Evolutionary conservation across 2,888 invertebrate genomes (phyloP), one percentile per base, ranked within the genome.

Genomic region (Heteromyza rotundicornis): DNA sequence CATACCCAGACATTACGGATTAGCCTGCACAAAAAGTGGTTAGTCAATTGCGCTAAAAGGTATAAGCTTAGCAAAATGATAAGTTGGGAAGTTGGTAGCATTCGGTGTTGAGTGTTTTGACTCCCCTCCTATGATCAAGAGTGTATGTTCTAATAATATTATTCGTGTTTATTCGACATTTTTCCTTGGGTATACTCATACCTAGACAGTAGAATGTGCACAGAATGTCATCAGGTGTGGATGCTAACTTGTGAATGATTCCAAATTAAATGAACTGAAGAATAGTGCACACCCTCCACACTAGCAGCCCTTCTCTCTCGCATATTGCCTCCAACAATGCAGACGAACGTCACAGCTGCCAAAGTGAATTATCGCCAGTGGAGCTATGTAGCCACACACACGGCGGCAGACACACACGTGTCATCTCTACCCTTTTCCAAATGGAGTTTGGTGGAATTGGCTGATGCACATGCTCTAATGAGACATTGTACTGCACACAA

Each of bases 311-410:
- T 3, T 40, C 40, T 40, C 40, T n/a, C n/a, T n/a, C 3, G n/a
- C 8, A 40, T 27, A 27, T 27, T 27, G 7, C 27, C 27, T 5
- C 27, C 27, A 47, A 47, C 47, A 47, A 47, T 19, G 47, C n/a
- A 32, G 54, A 19, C 14, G 36, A 35, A 35, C 19, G 35, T 7
- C 40, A n/a, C 44, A 56, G 56, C 55, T 56, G 56, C 56, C 56
- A 56, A 56, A 56, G 56, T 56, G 56, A 56, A 56, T 56, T 56
- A 56, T 56, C 44, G 47, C 56, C 24, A 14, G 44, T 16, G 20
- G n/a, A 56, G 47, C 24, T 20, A 55, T n/a, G 8, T n/a, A 40
- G 14, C n/a, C n/a, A 40, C 36, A 24, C 56, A 24, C 56, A 44
- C 19, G 5, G 20, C 47, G 5, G 19, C 47, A 47, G 47, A 47